A percentile compares a stretch with the other conserved stretches of the same genome.
Conservation (phyloP, 2,797 vertebrate species). For the Diplodus puntazzo region DNA sequence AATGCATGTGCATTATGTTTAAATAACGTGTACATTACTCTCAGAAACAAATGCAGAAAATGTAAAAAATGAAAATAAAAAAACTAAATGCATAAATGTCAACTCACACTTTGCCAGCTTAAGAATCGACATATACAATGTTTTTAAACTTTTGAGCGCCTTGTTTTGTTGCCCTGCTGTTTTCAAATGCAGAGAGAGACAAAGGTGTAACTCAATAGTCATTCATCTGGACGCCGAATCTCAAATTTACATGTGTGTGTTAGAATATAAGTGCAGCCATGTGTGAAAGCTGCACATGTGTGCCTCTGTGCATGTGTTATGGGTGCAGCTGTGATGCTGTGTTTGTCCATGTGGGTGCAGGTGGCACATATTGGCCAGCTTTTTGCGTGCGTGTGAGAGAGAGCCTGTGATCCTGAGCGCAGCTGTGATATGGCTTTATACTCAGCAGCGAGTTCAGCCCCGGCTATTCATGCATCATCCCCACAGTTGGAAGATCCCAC, state of each 20-base stretch:
- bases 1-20: slow-evolving; percentile 12
- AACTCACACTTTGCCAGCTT: not conserved
- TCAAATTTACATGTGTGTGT: slow-evolving; percentile 20
- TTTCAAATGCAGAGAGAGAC: slow-evolving; percentile 37
- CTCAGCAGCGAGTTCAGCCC: slow-evolving; percentile 51
- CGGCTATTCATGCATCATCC: slow-evolving; percentile 58
- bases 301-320: not conserved
- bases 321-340: slow-evolving; percentile 40
- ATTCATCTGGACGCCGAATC: slow-evolving; percentile 38
- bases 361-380: slow-evolving; percentile 47
- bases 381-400: slow-evolving; percentile 1
- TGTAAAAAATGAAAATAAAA: too few species aligned
- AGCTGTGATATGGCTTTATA: slow-evolving; percentile 55
- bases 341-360: slow-evolving; percentile 38
- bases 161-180: slow-evolving; percentile 35
- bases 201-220: slow-evolving; percentile 21
- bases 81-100: slow-evolving; percentile 5
- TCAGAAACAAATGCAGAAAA: not conserved
- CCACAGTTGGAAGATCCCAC: slow-evolving; percentile 49
- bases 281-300: slow-evolving; percentile 16
- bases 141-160: slow-evolving; percentile 26
- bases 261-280: slow-evolving; percentile 5
- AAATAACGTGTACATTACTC: not conserved
- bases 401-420: slow-evolving; percentile 30
- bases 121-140: not conserved